Evolutionary conservation across 2,888 invertebrate genomes (phyloP), one percentile per base, ranked within the genome.

Genomic region (Reticulitermes lucifugus): DNA sequence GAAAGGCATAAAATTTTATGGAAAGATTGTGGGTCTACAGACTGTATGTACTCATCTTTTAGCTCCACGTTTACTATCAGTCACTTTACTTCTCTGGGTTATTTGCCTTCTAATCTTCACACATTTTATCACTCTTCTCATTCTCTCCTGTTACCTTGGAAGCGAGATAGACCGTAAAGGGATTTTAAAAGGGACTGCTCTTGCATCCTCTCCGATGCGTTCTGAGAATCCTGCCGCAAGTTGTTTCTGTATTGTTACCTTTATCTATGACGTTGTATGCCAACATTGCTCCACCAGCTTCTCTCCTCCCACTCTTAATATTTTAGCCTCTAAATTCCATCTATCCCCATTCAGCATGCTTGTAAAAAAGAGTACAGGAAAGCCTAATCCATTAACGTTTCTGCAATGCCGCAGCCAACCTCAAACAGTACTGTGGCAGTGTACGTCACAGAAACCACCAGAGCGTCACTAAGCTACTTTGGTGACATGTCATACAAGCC

Each of bases 381-480:
- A 80, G 60, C 60, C 79, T 80, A 80, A 80, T 80, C 80, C 60
- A 80, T 59, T 60, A 60, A 80, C 60, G 80, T 35, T 73, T 73
- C 41, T 41, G 41, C 41, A 73, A 21, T 73, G 18, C 41, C 22
- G 6, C 29, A 73, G 21, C 73, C 73, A 73, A 73, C 73, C 41
- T 41, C 21, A 73, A 73, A 73, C 35, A 73, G 3, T 41, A 73
- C 14, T 73, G 3, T 2, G 5, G 73, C 14, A 18, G 25, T 65
- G 65, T 65, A 65, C 65, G 65, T 65, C 65, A 65, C 65, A 65
- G 25, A 65, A 25, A 65, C n/a, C n/a, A 65, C 65, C 6, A 25
- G n/a, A 65, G n/a, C 65, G 25, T 65, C 65, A 6, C 65, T 25
- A 65, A 65, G 65, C n/a, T 65, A 6, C 65, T 2, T 25, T 65